phyloP scores from a whole-genome alignment of 2,797 vertebrate genomes.

The Cyclura pinguis region DNA sequence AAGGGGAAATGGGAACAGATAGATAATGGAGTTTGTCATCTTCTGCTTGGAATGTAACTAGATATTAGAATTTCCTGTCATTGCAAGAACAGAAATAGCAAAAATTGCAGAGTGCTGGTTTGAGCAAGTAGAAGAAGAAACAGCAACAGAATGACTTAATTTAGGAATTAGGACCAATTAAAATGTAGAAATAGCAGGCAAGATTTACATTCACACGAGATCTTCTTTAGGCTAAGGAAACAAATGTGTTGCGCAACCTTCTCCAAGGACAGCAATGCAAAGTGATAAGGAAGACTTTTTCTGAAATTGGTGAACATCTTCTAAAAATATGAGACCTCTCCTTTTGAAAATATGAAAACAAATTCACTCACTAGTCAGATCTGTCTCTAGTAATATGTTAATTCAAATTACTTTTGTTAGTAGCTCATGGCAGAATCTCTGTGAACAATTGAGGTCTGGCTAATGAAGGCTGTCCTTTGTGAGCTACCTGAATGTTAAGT shows the following conservation, averaged over 20 bases:
- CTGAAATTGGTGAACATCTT: neutral
- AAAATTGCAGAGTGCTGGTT: neutral
- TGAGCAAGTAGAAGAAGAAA: neutral
- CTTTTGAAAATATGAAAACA: constrained; percentile 12
- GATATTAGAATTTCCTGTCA: neutral
- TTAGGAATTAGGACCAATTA: neutral
- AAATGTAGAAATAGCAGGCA: neutral
- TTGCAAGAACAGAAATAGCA: neutral
- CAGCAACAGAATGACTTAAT: neutral
- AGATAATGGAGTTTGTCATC: no score
- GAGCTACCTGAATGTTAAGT: constrained; percentile 1
- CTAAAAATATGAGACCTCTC: neutral
- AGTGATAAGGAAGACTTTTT: neutral
- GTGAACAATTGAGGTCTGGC: neutral
- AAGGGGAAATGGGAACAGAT: neutral
- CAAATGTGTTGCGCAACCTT: neutral
- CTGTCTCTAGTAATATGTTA: neutral
- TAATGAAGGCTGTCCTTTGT: neutral
- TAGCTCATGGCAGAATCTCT: neutral
- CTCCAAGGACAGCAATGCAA: neutral
- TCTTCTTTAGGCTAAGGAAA: neutral
- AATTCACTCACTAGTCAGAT: neutral
- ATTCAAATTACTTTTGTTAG: constrained; percentile 9
- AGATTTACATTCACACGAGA: no score
- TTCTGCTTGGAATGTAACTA: neutral